Evolutionary conservation across 2,797 vertebrate genomes (phyloP).

Genomic region (Orientallactaga sibirica): DNA sequence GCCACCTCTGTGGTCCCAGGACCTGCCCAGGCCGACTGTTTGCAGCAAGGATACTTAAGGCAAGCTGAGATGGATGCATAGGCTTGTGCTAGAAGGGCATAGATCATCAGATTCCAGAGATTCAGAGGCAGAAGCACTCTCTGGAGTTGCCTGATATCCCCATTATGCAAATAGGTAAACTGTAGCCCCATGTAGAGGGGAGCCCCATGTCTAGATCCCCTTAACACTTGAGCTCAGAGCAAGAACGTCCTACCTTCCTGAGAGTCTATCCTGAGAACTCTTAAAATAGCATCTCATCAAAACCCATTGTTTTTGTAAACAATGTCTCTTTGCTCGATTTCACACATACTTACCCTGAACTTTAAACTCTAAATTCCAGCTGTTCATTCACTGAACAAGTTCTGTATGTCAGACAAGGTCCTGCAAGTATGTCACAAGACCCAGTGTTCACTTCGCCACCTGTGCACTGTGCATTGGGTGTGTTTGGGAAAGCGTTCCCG

Average conservation of each 20-base stretch:
- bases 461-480: background rate
- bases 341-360: constrained; percentile 1
- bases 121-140: background rate
- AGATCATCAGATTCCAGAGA: background rate
- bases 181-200: background rate
- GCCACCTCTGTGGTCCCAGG: accelerated
- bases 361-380: constrained; percentile 13
- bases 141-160: background rate
- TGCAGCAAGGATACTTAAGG: background rate
- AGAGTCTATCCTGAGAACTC: background rate
- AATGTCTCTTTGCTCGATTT: background rate
- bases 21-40: background rate
- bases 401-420: background rate
- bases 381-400: background rate
- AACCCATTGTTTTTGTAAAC: background rate
- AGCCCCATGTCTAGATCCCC: background rate
- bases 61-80: background rate
- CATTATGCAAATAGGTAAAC: background rate
- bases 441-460: background rate
- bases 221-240: background rate
- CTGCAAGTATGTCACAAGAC: background rate
- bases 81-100: background rate
- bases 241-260: background rate
- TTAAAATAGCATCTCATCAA: background rate
- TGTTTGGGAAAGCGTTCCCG: background rate